Evolutionary conservation across 1,140 invertebrate genomes (phyloP), one percentile per base, ranked within the genome.

Genomic region (Berghia stephanieae): DNA sequence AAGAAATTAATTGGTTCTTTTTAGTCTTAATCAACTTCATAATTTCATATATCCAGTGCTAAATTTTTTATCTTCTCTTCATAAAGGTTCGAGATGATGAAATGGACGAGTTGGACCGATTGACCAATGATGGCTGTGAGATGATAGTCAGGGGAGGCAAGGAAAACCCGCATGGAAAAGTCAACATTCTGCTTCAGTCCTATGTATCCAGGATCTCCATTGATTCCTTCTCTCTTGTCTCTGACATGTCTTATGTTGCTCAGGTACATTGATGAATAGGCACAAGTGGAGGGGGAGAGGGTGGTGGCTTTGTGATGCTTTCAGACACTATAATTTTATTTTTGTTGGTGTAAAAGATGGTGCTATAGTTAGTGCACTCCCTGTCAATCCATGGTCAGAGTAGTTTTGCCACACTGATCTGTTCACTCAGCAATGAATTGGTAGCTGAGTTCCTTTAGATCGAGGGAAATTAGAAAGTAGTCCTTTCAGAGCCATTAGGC

Each of bases 101-200:
- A 91, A 89, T 98, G 82, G 92, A 94, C 21, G 97, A 99, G 86
- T 88, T 99, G 38, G 95, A 98, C 83, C 90, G 92, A 43, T 89
- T 97, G 27, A 90, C 92, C 42, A 86, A 91, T 3, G 90, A 93
- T 44, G 92, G 93, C 83, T 98, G 96, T 87, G 92, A 94, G 82
- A 89, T 96, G 34, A 90, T 92, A 66, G 93, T 95, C 0, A 91
- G 92, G 73, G 95, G 95, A 21, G 94, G 95, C 1, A 92, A 92
- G 24, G 97, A 98, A 88, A 97, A 97, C 88, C 80, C 86, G 0
- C 81, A 89, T 52, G 97, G 96, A 74, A 99, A 99, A 93, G 97
- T 99, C 31, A 99, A 99, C 88, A 97, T 98, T 85, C 90, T 99
- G 5, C 92, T 99, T 78, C 98, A 99, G 89, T 94, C 95, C 0